Conservation (phyloP, 2,888 invertebrate genomes). For the Nomada fucata region DNA sequence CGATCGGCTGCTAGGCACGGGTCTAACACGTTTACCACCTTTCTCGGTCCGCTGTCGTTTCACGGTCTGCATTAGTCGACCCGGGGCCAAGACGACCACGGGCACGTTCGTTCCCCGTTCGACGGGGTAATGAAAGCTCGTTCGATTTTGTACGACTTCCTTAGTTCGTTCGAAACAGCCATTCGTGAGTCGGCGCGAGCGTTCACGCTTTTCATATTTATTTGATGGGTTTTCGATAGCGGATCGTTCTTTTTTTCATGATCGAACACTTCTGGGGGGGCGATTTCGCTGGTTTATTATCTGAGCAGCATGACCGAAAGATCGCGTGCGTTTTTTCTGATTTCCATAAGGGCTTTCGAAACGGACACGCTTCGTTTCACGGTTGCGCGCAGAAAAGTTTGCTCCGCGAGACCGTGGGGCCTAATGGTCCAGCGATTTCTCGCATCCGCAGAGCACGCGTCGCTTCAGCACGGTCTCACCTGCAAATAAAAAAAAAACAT, state of each 20-base stretch:
- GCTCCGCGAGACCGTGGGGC: conserved; percentile 37
- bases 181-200: conserved; percentile 5
- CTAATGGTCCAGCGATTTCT: conserved; percentile 37
- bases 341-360: conserved; percentile 4
- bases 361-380: conserved; percentile 37
- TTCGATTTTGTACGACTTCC: not conserved
- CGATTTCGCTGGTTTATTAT: not conserved
- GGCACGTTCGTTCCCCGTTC: conserved; percentile 1
- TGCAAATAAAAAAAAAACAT: conserved; percentile 52
- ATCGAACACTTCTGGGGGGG: not conserved
- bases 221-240: not conserved
- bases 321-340: not conserved
- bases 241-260: not conserved
- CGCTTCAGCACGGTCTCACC: conserved; percentile 36
- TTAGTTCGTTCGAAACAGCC: not conserved
- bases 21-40: not conserved
- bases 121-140: conserved; percentile 13
- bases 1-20: conserved; percentile 1
- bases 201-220: conserved; percentile 23
- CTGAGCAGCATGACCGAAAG: not conserved
- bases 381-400: conserved; percentile 34
- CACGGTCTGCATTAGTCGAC: conserved; percentile 19
- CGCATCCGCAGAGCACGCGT: conserved; percentile 26
- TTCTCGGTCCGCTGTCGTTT: not conserved
- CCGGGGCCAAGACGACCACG: conserved; percentile 5